phyloP scores from a whole-genome alignment of 2,113 vertebrate species.

The Gasterosteus nipponicus region DNA sequence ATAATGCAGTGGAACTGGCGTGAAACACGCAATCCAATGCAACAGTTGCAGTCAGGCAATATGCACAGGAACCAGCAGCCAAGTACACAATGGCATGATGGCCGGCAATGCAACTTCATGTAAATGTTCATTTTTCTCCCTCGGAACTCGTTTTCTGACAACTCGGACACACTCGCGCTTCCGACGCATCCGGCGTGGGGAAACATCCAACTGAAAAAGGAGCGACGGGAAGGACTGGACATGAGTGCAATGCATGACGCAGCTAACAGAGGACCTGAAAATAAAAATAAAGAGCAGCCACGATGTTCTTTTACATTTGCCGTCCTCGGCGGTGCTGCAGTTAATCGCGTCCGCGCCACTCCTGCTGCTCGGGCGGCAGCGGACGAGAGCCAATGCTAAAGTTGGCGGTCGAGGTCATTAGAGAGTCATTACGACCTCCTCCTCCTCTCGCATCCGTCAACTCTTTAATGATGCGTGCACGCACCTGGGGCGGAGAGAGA shows the following conservation, averaged over 20 bases:
- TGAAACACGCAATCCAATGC: conserved; percentile 11
- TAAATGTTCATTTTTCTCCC: conserved; percentile 17
- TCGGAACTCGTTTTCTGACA: conserved; percentile 18
- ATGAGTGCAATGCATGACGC: background rate
- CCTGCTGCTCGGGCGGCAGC: conserved; percentile 15
- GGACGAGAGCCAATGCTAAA: conserved; percentile 28
- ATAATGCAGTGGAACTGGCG: conserved; percentile 19
- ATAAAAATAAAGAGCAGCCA: background rate
- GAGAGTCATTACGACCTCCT: conserved; percentile 46
- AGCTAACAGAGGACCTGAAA: background rate
- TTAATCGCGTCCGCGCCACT: conserved; percentile 34
- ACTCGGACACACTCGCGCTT: conserved; percentile 5
- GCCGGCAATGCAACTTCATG: background rate
- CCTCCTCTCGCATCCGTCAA: conserved; percentile 50
- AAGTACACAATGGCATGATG: background rate
- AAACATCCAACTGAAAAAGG: background rate
- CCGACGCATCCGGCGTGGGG: conserved; percentile 21
- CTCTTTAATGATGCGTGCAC: conserved; percentile 68
- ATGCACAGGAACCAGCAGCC: conserved; percentile 8
- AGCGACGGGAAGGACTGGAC: background rate
- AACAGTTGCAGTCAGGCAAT: conserved; percentile 21
- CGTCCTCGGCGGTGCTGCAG: conserved; percentile 26
- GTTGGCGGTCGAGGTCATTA: conserved; percentile 63
- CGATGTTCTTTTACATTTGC: conserved; percentile 11
- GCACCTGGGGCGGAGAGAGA: conserved; percentile 28